Percentiles rank a stretch among this genome's conserved stretches.
phyloP scores from a whole-genome alignment of 30 jellyfish, hydroid and myxozoan genomes.

The Hydractinia echinata region DNA sequence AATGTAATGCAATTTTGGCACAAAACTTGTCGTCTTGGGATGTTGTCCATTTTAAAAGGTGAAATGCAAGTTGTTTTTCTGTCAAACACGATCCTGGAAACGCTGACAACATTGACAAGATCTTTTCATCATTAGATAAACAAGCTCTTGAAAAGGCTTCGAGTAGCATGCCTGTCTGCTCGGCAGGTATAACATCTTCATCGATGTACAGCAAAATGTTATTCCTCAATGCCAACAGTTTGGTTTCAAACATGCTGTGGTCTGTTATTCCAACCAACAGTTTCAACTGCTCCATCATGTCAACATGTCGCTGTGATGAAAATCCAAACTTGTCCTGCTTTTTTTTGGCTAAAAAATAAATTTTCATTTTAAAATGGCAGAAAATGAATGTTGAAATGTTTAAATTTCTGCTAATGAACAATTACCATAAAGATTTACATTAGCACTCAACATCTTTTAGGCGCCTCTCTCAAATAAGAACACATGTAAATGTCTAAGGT shows the following conservation, averaged over 20 bases:
- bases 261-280: neutral
- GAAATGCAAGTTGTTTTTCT: conserved; percentile 7
- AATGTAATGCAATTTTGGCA: neutral
- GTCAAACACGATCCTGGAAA: neutral
- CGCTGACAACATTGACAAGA: conserved; percentile 5
- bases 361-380: too few relatives aligned
- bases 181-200: conserved; percentile 7
- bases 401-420: too few relatives aligned
- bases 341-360: neutral
- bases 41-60: neutral
- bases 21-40: neutral
- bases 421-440: too few relatives aligned
- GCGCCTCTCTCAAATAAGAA: too few relatives aligned
- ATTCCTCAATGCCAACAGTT: neutral
- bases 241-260: neutral
- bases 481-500: too few relatives aligned
- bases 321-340: neutral
- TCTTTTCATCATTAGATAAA: conserved; percentile 4
- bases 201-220: neutral
- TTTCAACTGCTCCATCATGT: neutral
- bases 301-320: neutral
- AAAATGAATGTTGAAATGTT: too few relatives aligned
- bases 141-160: conserved; percentile 1
- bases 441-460: too few relatives aligned
- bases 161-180: neutral